phyloP scores from a whole-genome alignment of 2,888 invertebrate genomes.

The Petrolisthes cinctipes region DNA sequence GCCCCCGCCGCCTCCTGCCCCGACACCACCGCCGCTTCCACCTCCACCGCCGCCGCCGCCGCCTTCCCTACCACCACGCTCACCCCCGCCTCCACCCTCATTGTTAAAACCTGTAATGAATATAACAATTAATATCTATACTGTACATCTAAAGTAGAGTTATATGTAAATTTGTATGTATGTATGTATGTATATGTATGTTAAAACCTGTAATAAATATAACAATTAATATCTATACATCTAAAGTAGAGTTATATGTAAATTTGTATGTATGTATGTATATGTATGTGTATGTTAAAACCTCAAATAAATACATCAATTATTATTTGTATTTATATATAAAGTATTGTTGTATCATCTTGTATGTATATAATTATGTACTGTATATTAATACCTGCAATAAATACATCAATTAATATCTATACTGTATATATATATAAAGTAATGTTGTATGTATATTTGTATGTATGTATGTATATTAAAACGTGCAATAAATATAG shows the following conservation, averaged over 20 bases:
- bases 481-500: constrained; percentile 27
- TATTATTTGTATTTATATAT: neutral
- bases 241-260: too few species aligned
- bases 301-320: constrained; percentile 14
- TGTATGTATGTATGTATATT: constrained; percentile 3
- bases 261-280: constrained; percentile 4
- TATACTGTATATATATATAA: neutral
- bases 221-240: neutral
- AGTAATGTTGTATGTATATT: too few species aligned
- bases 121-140: neutral
- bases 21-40: constrained; percentile 12
- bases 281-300: constrained; percentile 33
- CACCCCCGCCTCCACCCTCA: constrained; percentile 46
- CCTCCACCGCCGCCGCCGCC: constrained; percentile 24
- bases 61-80: constrained; percentile 30
- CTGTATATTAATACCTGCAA: constrained; percentile 41
- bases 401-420: neutral
- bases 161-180: neutral
- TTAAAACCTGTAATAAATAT: constrained; percentile 37
- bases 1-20: constrained; percentile 34
- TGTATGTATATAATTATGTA: neutral
- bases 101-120: constrained; percentile 42
- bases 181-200: neutral
- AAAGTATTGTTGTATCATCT: neutral
- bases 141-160: neutral